phyloP scores from a whole-genome alignment of 1,140 invertebrate genomes.

The Rhopalosiphum padi region DNA sequence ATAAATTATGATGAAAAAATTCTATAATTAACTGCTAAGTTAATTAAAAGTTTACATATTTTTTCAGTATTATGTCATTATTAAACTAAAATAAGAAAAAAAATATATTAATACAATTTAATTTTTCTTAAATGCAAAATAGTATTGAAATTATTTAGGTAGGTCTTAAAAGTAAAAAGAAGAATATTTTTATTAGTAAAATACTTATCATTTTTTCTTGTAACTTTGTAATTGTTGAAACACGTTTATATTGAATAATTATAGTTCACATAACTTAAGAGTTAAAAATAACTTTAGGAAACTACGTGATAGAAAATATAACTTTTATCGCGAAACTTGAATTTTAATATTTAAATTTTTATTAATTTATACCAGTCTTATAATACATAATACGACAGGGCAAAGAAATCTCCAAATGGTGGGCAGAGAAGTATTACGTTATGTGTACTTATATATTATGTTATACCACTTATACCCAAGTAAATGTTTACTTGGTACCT shows the following conservation, averaged over 20 bases:
- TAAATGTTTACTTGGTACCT: no score
- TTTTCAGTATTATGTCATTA: neutral
- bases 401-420: neutral
- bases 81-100: neutral
- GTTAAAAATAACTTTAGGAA: neutral
- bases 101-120: neutral
- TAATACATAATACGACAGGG: neutral
- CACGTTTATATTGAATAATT: neutral
- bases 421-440: neutral
- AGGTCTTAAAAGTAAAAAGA: neutral
- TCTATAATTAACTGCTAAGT: neutral
- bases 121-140: neutral
- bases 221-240: neutral
- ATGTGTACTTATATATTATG: neutral
- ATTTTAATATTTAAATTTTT: neutral
- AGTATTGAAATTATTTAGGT: neutral
- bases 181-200: neutral
- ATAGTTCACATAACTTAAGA: neutral
- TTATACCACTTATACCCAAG: neutral
- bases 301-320: neutral
- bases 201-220: neutral
- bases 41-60: neutral
- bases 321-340: neutral
- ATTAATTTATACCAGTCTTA: neutral
- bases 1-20: neutral